phyloP scores from a whole-genome alignment of 1,140 invertebrate genomes.

The Drosophila ogumai region DNA sequence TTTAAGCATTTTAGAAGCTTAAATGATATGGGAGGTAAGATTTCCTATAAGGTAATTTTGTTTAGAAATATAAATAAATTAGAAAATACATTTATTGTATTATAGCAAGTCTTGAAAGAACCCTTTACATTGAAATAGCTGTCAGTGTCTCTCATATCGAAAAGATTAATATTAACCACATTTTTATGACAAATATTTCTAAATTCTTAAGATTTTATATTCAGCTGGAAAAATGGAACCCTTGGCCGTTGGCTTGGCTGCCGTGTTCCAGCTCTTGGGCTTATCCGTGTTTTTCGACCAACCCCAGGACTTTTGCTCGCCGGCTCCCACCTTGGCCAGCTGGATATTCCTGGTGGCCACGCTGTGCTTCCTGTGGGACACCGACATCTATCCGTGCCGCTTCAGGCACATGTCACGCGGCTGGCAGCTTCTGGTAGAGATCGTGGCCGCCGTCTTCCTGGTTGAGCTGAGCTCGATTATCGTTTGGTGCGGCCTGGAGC shows the following conservation, averaged over 20 bases:
- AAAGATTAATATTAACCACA: neutral
- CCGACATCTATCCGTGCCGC: conserved; percentile 42
- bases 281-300: conserved; percentile 48
- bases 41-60: too few species aligned
- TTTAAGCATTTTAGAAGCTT: neutral
- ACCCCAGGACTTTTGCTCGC: conserved; percentile 55
- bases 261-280: conserved; percentile 38
- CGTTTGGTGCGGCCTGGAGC: conserved; percentile 61
- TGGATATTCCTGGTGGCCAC: conserved; percentile 52
- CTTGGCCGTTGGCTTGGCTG: conserved; percentile 39
- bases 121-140: neutral
- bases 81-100: too few species aligned
- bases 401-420: conserved; percentile 40
- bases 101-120: too few species aligned
- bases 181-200: neutral
- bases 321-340: conserved; percentile 51
- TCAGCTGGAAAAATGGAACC: conserved; percentile 26
- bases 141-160: neutral
- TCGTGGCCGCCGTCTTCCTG: conserved; percentile 38
- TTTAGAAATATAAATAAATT: too few species aligned
- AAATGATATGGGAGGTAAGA: neutral
- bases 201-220: conserved; percentile 3
- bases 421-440: conserved; percentile 47
- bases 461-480: conserved; percentile 44
- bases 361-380: conserved; percentile 47